These are phyloP conservation scores for Brienomyrus brachyistius DNA, from an alignment of 2,113 vertebrate species.

Conservation along the genomic window DNA sequence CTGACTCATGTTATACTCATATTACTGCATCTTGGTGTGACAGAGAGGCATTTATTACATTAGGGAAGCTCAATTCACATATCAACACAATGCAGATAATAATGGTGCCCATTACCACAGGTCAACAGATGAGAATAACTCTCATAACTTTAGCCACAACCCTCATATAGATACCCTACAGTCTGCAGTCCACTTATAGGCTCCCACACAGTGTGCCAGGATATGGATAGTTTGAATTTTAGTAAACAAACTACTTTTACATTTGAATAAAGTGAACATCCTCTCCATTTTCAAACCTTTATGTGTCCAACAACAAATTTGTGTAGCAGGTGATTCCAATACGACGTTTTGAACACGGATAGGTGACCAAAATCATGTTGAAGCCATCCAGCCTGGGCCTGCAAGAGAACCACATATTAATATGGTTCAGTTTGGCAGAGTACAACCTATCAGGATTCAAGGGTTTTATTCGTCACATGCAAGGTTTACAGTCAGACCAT, in stretches of 20 bases:
- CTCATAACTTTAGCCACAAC: background rate
- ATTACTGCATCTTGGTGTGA: background rate
- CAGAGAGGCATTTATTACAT: background rate
- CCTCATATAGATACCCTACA: background rate
- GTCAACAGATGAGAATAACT: background rate
- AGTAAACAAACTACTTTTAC: too few species aligned
- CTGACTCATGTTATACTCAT: background rate
- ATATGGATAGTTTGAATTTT: too few species aligned
- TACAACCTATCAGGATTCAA: background rate
- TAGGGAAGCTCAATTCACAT: background rate
- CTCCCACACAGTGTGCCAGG: background rate
- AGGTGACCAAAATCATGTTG: constrained; percentile 77
- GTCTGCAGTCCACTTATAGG: background rate
- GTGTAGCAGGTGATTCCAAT: constrained; percentile 70
- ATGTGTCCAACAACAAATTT: constrained; percentile 72
- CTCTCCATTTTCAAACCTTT: constrained; percentile 53
- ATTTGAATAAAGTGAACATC: background rate
- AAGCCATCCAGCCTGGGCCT: constrained; percentile 74
- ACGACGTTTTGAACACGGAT: constrained; percentile 64
- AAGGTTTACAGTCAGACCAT: background rate
- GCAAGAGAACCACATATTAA: background rate
- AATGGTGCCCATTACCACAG: background rate
- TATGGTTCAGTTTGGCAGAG: background rate
- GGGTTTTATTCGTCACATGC: background rate
- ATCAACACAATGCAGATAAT: background rate